Conservation (phyloP, 2,888 invertebrate genomes). For the Elegia similella region DNA sequence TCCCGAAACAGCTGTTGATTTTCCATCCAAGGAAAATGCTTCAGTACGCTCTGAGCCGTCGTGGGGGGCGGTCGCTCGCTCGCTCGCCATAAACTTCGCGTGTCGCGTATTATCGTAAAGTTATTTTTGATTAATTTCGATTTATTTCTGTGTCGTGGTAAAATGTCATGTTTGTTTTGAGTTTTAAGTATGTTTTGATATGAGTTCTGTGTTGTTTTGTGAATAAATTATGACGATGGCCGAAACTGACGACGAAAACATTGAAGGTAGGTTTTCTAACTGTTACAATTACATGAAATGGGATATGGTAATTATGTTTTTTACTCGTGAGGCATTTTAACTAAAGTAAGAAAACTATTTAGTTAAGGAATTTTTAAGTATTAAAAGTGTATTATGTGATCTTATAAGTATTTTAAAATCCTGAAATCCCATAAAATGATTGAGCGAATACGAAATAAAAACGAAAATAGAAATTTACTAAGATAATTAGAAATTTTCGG, state of each 20-base stretch:
- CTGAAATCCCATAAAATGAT: no score
- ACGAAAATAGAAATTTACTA: no score
- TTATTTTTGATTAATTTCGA: conserved; percentile 15
- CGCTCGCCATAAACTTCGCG: conserved; percentile 31
- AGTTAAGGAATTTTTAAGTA: no score
- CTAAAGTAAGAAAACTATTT: no score
- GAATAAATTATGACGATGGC: conserved; percentile 39
- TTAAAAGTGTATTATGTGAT: no score
- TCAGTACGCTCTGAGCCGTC: conserved; percentile 14
- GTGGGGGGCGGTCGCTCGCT: conserved; percentile 37
- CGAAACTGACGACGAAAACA: conserved; percentile 56
- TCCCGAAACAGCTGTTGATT: conserved; percentile 3
- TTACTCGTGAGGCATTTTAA: background rate
- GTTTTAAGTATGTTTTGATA: conserved; percentile 33
- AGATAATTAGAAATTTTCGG: no score
- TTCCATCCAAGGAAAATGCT: conserved; percentile 30
- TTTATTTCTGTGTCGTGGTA: conserved; percentile 23
- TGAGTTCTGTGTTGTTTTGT: conserved; percentile 35
- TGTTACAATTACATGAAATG: background rate
- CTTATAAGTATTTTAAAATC: no score
- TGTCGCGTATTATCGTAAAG: conserved; percentile 19
- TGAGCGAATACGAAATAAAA: no score
- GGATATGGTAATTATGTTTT: background rate
- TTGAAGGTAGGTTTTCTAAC: conserved; percentile 47
- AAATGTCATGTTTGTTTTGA: conserved; percentile 32